Conservation (phyloP, 2,113 vertebrate species). For the Cranoglanis bouderius region DNA sequence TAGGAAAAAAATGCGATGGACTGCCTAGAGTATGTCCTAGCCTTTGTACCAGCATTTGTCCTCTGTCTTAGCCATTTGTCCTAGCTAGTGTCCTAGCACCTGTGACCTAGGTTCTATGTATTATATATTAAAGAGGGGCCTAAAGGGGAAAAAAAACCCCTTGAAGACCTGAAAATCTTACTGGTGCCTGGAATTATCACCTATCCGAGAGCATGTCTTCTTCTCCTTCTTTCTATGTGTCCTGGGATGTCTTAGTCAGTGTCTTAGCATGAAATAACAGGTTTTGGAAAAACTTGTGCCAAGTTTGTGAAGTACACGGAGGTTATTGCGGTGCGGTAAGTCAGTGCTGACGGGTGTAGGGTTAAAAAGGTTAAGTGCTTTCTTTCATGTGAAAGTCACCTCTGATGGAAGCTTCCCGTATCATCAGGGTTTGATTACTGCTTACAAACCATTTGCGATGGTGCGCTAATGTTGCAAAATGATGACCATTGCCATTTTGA, state of each 20-base stretch:
- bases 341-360: conserved; percentile 61
- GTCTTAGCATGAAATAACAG: background rate
- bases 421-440: background rate
- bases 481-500: background rate
- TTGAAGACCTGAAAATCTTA: no score
- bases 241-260: background rate
- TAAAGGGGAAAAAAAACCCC: no score
- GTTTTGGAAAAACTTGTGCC: background rate
- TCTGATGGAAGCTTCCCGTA: conserved; percentile 5
- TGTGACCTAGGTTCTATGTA: background rate
- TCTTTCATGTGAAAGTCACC: conserved; percentile 59
- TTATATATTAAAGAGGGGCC: no score
- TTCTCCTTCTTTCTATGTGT: background rate
- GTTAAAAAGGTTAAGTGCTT: conserved; percentile 70
- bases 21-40: background rate
- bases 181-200: no score
- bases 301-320: background rate
- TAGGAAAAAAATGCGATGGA: no score
- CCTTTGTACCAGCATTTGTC: background rate
- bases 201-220: background rate
- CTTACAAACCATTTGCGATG: background rate
- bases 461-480: no score
- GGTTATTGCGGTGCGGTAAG: conserved; percentile 34
- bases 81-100: background rate
- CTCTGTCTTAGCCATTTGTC: background rate